A percentile compares a stretch with the other conserved stretches of the same genome.
phyloP scores from a whole-genome alignment of 2,113 vertebrate genomes.

The Lagopus leucura region DNA sequence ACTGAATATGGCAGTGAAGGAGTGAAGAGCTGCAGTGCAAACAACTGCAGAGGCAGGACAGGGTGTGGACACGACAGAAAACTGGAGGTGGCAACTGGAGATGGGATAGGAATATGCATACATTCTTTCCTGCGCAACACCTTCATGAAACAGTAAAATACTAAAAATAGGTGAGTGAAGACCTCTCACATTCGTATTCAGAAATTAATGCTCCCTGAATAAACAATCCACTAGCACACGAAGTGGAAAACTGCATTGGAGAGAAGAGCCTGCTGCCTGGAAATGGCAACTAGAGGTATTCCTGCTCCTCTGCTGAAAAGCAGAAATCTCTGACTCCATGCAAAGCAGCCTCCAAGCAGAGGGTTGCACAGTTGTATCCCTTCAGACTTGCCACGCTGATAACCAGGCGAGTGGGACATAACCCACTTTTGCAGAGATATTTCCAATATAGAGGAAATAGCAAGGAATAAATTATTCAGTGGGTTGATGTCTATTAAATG shows the following conservation, averaged over 20 bases:
- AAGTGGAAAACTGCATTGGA: background rate
- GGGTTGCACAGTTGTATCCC: background rate
- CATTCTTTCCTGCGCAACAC: background rate
- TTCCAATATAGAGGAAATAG: background rate
- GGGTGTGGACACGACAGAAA: background rate
- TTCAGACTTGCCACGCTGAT: background rate
- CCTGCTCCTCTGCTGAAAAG: background rate
- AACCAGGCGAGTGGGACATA: background rate
- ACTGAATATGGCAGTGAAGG: background rate
- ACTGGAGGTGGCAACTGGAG: fast-evolving
- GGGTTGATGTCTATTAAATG: background rate
- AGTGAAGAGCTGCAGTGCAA: background rate
- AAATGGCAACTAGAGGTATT: background rate
- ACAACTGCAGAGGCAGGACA: background rate
- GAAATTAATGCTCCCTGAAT: background rate
- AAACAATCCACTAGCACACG: fast-evolving
- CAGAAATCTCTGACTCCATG: background rate
- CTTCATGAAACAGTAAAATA: background rate
- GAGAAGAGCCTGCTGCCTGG: background rate
- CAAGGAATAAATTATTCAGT: background rate
- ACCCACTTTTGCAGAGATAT: background rate
- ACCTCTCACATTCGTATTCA: background rate
- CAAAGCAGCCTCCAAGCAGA: background rate
- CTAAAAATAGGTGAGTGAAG: background rate
- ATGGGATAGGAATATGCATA: background rate